Evolutionary conservation across 2,797 vertebrate species (phyloP).

Genomic region (Neosilurus mollespiculum): DNA sequence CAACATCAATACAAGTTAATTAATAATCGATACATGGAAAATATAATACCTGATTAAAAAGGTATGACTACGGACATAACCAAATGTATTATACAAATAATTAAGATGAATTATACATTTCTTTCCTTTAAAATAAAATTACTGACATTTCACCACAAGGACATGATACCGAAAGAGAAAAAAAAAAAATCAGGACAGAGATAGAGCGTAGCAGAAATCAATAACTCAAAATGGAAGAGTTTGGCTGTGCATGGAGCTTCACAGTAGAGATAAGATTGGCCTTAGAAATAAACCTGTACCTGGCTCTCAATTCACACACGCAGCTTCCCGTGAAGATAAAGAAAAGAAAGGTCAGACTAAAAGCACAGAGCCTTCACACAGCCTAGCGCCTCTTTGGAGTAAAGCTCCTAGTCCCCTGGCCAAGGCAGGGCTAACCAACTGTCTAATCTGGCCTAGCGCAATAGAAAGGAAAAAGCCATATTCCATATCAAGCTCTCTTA

Average conservation of each 20-base stretch:
- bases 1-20: slow-evolving; percentile 2
- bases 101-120: slow-evolving; percentile 22
- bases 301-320: slow-evolving; percentile 42
- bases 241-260: slow-evolving; percentile 46
- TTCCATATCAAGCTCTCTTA: slow-evolving; percentile 46
- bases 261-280: slow-evolving; percentile 46
- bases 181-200: slow-evolving; percentile 17
- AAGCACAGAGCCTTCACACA: slow-evolving; percentile 47
- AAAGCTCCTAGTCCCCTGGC: slow-evolving; percentile 45
- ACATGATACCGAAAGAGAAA: not conserved
- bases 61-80: slow-evolving; percentile 5
- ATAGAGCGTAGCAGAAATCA: slow-evolving; percentile 39
- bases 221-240: slow-evolving; percentile 46
- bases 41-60: slow-evolving; percentile 10
- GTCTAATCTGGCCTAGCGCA: slow-evolving; percentile 47
- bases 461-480: slow-evolving; percentile 46
- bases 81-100: not conserved
- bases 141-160: slow-evolving; percentile 13
- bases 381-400: slow-evolving; percentile 53
- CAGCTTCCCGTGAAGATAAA: slow-evolving; percentile 52
- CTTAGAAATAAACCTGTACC: slow-evolving; percentile 48
- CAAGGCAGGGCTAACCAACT: slow-evolving; percentile 46
- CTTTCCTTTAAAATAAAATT: slow-evolving; percentile 13
- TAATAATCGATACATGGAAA: slow-evolving; percentile 10
- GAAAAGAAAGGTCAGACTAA: slow-evolving; percentile 49